Conservation (phyloP, 2,797 vertebrate genomes). For the Gallinago solitaria region DNA sequence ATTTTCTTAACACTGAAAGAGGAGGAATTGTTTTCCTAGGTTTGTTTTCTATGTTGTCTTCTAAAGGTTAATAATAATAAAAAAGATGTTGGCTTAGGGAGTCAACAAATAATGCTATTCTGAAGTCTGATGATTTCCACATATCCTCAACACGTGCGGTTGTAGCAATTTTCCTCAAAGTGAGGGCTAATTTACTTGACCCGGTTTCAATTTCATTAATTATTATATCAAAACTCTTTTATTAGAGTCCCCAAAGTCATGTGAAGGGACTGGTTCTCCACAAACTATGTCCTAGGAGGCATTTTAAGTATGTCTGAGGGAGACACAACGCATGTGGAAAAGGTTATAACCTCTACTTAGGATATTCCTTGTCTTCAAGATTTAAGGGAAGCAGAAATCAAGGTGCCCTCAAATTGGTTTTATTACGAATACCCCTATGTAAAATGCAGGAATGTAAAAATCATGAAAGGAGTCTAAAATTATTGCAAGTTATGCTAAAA, state of each 20-base stretch:
- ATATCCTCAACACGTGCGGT: background rate
- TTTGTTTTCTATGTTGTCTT: constrained; percentile 53
- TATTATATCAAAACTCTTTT: background rate
- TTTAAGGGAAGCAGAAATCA: background rate
- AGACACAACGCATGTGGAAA: background rate
- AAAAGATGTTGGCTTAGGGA: constrained; percentile 14
- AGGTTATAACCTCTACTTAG: background rate
- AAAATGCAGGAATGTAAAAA: background rate
- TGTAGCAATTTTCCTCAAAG: background rate
- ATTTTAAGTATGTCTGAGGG: background rate
- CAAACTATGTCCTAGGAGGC: background rate
- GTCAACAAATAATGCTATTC: background rate
- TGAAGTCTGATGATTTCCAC: background rate
- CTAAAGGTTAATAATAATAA: constrained; percentile 26
- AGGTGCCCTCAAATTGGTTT: background rate
- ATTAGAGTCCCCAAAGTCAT: background rate
- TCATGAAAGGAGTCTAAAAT: background rate
- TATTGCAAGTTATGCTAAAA: background rate
- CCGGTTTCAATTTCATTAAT: background rate
- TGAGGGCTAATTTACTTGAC: background rate
- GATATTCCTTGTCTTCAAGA: background rate
- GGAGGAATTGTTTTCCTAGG: constrained; percentile 15
- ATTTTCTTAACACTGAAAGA: constrained; percentile 39
- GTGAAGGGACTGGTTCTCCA: background rate
- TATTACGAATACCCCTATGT: background rate